Conservation (phyloP, 2,797 vertebrate species). For the Dallia pectoralis region DNA sequence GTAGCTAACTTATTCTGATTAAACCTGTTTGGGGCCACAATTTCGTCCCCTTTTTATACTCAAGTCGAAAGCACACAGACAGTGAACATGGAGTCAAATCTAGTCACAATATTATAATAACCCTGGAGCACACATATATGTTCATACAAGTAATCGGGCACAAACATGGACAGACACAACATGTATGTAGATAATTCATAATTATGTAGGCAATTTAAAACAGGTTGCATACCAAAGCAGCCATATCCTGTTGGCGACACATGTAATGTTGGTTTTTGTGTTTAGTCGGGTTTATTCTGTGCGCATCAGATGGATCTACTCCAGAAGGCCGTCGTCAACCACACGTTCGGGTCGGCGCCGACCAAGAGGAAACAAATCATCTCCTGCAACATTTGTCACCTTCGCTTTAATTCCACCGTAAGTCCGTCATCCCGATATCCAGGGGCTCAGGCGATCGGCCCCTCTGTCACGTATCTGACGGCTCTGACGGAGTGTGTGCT, state of each 20-base stretch:
- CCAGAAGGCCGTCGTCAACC: constrained; percentile 97
- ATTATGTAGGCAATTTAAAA: no score
- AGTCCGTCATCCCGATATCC: constrained; percentile 58
- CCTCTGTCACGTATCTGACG: not conserved
- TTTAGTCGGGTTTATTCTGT: constrained; percentile 28
- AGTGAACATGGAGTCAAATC: not conserved
- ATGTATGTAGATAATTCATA: not conserved
- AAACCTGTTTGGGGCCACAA: no score
- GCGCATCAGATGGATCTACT: constrained; percentile 91
- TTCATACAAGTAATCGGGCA: not conserved
- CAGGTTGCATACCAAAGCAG: not conserved
- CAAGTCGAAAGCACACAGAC: not conserved
- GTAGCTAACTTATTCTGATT: no score
- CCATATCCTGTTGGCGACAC: no score
- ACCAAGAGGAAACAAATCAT: constrained; percentile 95
- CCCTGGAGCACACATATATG: not conserved
- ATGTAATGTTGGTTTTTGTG: constrained; percentile 7
- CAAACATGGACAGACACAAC: not conserved
- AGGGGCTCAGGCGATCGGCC: not conserved
- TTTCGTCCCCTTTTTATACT: no score
- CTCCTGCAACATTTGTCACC: constrained; percentile 98
- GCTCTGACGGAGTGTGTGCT: not conserved
- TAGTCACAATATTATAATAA: no score
- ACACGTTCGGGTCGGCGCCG: constrained; percentile 90
- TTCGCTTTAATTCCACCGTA: constrained; percentile 97